Conservation (phyloP, 2,113 vertebrate genomes). For the Bungarus multicinctus region DNA sequence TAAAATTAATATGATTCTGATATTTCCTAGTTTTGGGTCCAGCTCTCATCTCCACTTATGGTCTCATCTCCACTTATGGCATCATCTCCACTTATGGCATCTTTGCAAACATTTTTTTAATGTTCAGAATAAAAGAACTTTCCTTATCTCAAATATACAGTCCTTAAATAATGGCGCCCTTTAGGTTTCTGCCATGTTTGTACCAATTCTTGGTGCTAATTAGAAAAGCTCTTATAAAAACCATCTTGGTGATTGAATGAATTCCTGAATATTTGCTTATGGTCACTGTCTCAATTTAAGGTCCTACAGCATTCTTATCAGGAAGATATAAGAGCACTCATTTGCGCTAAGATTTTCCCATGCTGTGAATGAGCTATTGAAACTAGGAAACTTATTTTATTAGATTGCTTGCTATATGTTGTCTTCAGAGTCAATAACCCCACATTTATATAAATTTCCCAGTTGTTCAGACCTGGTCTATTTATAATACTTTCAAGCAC, state of each 20-base stretch:
- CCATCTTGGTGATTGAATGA: background rate
- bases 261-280: conserved; percentile 4
- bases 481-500: background rate
- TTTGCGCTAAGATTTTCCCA: background rate
- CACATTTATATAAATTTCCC: background rate
- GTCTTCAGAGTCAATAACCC: background rate
- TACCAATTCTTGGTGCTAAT: conserved; percentile 15
- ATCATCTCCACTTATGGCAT: background rate
- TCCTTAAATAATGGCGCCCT: conserved; percentile 1
- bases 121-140: background rate
- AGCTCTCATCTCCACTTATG: background rate
- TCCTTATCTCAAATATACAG: background rate
- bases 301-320: background rate
- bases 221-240: conserved; percentile 30
- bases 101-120: background rate
- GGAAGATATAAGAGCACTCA: background rate
- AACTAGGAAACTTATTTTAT: background rate
- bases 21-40: too few species aligned
- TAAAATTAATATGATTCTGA: background rate
- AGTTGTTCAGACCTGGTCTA: background rate
- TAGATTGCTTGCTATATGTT: background rate
- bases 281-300: background rate
- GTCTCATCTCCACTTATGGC: background rate
- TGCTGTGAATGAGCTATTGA: background rate
- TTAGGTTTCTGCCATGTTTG: conserved; percentile 7